Evolutionary conservation across 1,140 invertebrate genomes (phyloP).

Genomic region (Venturia canescens): DNA sequence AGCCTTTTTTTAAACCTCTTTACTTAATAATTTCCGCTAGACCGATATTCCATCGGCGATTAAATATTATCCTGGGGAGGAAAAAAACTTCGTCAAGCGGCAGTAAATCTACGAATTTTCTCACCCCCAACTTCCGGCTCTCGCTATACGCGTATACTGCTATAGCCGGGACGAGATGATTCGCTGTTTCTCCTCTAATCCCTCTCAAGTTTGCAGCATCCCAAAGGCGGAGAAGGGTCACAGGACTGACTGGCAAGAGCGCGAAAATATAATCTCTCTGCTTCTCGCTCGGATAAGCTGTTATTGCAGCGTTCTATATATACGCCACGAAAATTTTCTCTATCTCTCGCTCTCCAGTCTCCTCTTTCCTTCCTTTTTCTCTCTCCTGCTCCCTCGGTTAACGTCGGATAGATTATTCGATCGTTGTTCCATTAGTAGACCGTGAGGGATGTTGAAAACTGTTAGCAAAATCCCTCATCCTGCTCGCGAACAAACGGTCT

Average conservation of each 20-base stretch:
- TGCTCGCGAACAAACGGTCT: neutral
- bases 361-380: neutral
- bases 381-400: neutral
- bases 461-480: neutral
- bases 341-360: neutral
- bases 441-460: neutral
- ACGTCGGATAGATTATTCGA: constrained; percentile 6
- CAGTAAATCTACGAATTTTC: neutral
- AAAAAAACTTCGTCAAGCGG: neutral
- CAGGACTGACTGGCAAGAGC: constrained; percentile 18
- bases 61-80: neutral
- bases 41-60: neutral
- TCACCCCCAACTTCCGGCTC: neutral
- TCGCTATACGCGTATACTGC: neutral
- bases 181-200: constrained; percentile 17
- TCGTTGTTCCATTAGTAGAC: neutral
- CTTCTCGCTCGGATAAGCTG: constrained; percentile 20
- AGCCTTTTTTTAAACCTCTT: neutral
- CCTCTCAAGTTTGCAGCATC: constrained; percentile 23
- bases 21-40: constrained; percentile 19
- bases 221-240: neutral
- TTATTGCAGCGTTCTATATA: neutral
- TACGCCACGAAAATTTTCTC: neutral
- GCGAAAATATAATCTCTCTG: constrained; percentile 27
- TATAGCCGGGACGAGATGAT: neutral